Conservation (phyloP, 2,888 invertebrate genomes). For the Sphecodes monilicornis region DNA sequence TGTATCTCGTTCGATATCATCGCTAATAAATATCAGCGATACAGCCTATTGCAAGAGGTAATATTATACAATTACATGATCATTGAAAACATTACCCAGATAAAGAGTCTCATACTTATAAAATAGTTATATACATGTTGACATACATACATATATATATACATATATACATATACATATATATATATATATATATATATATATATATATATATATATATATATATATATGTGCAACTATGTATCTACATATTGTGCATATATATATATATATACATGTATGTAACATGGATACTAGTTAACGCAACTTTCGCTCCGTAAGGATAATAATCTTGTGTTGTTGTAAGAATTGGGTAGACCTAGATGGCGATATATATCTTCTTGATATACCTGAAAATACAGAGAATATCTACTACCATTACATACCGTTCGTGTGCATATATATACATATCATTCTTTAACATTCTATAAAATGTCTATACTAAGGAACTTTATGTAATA, state of each 20-base stretch:
- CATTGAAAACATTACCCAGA: conserved; percentile 10
- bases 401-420: conserved; percentile 21
- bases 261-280: conserved; percentile 27
- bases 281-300: conserved; percentile 46
- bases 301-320: conserved; percentile 60
- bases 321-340: conserved; percentile 27
- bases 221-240: neutral
- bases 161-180: neutral
- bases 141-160: conserved; percentile 8
- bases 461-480: conserved; percentile 19
- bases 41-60: conserved; percentile 12
- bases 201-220: neutral
- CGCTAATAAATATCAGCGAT: conserved; percentile 23
- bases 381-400: conserved; percentile 54
- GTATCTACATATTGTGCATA: neutral
- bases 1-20: conserved; percentile 12
- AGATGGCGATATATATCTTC: conserved; percentile 36
- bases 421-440: conserved; percentile 13
- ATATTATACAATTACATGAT: conserved; percentile 10
- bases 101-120: conserved; percentile 35
- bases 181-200: conserved; percentile 3
- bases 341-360: conserved; percentile 29
- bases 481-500: conserved; percentile 20
- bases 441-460: conserved; percentile 12
- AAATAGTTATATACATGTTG: conserved; percentile 23